Percentiles rank a stretch among this genome's conserved stretches.
Conservation (phyloP, 2,888 invertebrate species). For the Drosophila mulleri region DNA sequence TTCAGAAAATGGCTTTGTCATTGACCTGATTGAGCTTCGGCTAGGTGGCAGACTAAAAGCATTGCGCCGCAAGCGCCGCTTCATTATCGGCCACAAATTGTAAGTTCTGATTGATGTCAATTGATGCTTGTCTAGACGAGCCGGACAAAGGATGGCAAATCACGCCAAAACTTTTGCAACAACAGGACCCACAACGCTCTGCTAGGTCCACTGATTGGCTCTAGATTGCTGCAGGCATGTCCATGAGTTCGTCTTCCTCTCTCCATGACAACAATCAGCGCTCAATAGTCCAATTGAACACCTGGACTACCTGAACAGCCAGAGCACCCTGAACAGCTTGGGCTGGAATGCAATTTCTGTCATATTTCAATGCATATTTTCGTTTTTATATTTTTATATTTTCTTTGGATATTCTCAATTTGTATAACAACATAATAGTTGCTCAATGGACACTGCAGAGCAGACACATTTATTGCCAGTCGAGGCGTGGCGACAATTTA, state of each 20-base stretch:
- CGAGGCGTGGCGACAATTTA: constrained; percentile 25
- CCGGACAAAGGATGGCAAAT: constrained; percentile 5
- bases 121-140: constrained; percentile 46
- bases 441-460: constrained; percentile 3
- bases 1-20: constrained; percentile 44
- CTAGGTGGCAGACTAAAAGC: constrained; percentile 18
- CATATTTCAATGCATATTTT: not conserved
- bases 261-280: not conserved
- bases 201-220: constrained; percentile 12
- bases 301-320: not conserved
- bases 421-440: not conserved
- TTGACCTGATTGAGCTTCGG: constrained; percentile 37
- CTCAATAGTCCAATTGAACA: constrained; percentile 9
- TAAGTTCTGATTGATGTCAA: constrained; percentile 37
- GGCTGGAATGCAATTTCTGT: constrained; percentile 3
- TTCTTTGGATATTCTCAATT: constrained; percentile 3
- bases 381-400: not conserved
- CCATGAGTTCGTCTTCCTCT: not conserved
- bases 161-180: not conserved
- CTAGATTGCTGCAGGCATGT: not conserved
- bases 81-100: constrained; percentile 35
- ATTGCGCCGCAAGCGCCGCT: constrained; percentile 10
- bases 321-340: not conserved
- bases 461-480: constrained; percentile 25
- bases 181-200: not conserved